Evolutionary conservation across 2,888 invertebrate genomes (phyloP), one percentile per base, ranked within the genome.

Genomic region (Watsonalla cultraria): DNA sequence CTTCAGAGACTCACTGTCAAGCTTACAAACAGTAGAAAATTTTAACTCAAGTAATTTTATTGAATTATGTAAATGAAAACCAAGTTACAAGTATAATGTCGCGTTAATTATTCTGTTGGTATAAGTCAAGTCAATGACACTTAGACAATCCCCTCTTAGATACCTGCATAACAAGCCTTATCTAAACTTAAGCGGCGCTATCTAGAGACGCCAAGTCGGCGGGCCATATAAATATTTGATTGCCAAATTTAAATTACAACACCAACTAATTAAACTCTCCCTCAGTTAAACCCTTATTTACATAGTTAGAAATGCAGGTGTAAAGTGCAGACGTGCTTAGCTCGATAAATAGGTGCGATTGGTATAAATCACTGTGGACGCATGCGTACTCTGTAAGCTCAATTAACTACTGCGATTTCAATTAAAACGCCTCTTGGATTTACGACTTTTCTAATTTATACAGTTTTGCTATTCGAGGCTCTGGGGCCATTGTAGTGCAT

Each of bases 351-450:
- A 79, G 75, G 62, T 70, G 64, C 73, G 71, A 80, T 76, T 77
- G 76, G 67, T 68, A 81, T 89, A 84, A 86, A 84, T 86, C 80
- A 81, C 66, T 53, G 53, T 65, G 56, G 66, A 66, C 86, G 86
- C 88, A 84, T 82, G 87, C 86, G 86, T 82, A 68, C 75, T 62
- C 65, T 61, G 69, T 76, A 74, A 77, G 80, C 81, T 84, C 81
- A 84, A 90, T 88, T 86, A 87, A 87, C 80, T 77, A 78, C 74
- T 76, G 75, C 80, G 81, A 84, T 87, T 89, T 89, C 88, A 90
- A 90, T 90, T 89, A 89, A 88, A 89, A 83, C 86, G 83, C 83
- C 87, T 82, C 74, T 54, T 67, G 67, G 74, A 86, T 88, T 87
- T 86, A 89, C 76, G 71, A 71, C 68, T 72, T 77, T 80, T 82